phyloP scores from a whole-genome alignment of 2,888 invertebrate genomes.

The Beris chalybata region DNA sequence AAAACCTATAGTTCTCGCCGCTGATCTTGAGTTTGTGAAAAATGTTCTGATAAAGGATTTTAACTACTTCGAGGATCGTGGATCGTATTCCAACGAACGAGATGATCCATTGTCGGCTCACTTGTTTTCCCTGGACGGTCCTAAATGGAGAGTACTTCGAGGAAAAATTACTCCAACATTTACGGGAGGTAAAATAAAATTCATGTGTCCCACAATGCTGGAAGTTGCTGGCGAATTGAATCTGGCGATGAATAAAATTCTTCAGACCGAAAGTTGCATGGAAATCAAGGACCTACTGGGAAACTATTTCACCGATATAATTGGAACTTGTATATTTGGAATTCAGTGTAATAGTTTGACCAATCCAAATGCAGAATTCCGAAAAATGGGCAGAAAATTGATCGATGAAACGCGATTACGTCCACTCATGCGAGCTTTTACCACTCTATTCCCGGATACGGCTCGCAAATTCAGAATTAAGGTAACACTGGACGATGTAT shows the following conservation, averaged over 20 bases:
- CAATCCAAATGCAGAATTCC: constrained; percentile 53
- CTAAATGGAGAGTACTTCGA: constrained; percentile 57
- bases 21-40: constrained; percentile 44
- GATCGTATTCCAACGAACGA: constrained; percentile 49
- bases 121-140: constrained; percentile 52
- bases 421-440: background rate
- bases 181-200: constrained; percentile 56
- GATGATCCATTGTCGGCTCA: constrained; percentile 54
- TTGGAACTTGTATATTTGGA: constrained; percentile 58
- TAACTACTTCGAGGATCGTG: constrained; percentile 50
- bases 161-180: constrained; percentile 58
- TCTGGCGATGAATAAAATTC: constrained; percentile 38
- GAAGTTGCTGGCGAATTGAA: constrained; percentile 38
- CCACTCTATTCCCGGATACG: background rate
- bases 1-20: constrained; percentile 25
- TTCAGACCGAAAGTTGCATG: constrained; percentile 37
- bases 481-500: constrained; percentile 43
- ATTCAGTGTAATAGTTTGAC: constrained; percentile 56
- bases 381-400: constrained; percentile 43
- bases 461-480: constrained; percentile 37
- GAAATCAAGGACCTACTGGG: constrained; percentile 56
- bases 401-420: background rate
- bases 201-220: constrained; percentile 48
- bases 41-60: constrained; percentile 54
- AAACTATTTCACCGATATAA: constrained; percentile 59